Evolutionary conservation across 1,140 invertebrate genomes (phyloP).

Genomic region (Drosophila pandora): DNA sequence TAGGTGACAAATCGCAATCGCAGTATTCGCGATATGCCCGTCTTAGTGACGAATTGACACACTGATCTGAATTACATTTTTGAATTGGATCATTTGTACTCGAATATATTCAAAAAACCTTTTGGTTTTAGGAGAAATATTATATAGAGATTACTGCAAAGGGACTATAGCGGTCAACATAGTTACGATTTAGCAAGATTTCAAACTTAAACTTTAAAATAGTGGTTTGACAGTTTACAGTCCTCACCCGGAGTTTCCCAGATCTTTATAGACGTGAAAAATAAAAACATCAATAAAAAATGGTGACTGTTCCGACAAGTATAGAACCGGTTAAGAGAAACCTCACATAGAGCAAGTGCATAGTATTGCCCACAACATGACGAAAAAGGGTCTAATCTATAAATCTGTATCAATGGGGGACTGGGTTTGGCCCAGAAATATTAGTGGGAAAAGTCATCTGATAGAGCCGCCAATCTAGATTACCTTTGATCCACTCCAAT

Average conservation of each 20-base stretch:
- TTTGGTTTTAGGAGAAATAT: too few species aligned
- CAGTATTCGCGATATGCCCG: too few species aligned
- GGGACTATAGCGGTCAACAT: too few species aligned
- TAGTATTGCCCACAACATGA: not conserved
- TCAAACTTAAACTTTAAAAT: too few species aligned
- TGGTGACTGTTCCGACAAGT: slow-evolving; percentile 4
- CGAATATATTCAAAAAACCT: too few species aligned
- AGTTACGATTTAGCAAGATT: too few species aligned
- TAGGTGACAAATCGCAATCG: too few species aligned
- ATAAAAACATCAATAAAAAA: not conserved
- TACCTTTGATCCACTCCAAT: slow-evolving; percentile 8
- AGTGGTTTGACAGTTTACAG: not conserved
- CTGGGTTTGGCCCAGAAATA: slow-evolving; percentile 15
- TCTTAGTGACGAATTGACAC: too few species aligned
- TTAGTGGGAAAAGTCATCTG: slow-evolving; percentile 19
- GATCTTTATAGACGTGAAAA: not conserved
- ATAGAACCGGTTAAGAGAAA: slow-evolving; percentile 19
- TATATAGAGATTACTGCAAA: too few species aligned
- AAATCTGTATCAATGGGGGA: not conserved
- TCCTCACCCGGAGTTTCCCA: not conserved
- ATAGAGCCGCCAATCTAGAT: slow-evolving; percentile 6
- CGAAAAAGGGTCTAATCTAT: slow-evolving; percentile 1
- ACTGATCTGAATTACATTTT: too few species aligned
- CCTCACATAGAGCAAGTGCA: not conserved
- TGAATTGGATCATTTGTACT: too few species aligned